Conservation (phyloP, 2,888 invertebrate genomes). For the Conops quadrifasciatus region DNA sequence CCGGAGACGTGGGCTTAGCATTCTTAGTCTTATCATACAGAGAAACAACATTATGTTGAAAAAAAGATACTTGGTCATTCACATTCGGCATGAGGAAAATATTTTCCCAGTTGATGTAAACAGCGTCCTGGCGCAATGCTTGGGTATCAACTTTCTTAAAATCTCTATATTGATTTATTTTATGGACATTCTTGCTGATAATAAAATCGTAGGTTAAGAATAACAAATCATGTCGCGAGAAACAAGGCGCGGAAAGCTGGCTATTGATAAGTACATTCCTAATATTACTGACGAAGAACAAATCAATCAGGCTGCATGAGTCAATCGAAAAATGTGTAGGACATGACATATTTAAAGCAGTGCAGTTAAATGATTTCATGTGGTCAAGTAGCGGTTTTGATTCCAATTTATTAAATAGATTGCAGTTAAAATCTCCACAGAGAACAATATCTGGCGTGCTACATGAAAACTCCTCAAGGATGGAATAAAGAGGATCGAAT, state of each 20-base stretch:
- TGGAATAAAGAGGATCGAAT: background rate
- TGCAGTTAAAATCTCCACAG: constrained; percentile 4
- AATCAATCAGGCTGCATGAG: too few relatives aligned
- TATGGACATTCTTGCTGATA: background rate
- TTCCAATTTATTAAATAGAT: background rate
- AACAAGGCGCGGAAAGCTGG: background rate
- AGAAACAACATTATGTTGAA: background rate
- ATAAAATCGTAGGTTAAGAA: background rate
- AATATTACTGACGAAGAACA: background rate
- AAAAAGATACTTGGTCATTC: background rate
- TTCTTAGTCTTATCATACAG: background rate
- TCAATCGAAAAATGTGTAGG: background rate
- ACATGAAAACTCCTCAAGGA: background rate
- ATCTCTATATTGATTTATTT: background rate
- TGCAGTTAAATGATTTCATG: background rate
- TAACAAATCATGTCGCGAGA: constrained; percentile 1
- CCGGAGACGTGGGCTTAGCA: background rate
- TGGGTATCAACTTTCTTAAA: background rate
- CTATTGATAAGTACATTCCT: background rate
- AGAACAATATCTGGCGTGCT: background rate
- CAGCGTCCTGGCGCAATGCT: background rate
- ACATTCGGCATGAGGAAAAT: constrained; percentile 1
- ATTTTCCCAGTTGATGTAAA: background rate
- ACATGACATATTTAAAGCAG: constrained; percentile 3
- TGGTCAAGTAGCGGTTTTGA: background rate